Evolutionary conservation across 1,140 invertebrate genomes (phyloP), one percentile per base, ranked within the genome.

Genomic region (Calephelis nemesis): DNA sequence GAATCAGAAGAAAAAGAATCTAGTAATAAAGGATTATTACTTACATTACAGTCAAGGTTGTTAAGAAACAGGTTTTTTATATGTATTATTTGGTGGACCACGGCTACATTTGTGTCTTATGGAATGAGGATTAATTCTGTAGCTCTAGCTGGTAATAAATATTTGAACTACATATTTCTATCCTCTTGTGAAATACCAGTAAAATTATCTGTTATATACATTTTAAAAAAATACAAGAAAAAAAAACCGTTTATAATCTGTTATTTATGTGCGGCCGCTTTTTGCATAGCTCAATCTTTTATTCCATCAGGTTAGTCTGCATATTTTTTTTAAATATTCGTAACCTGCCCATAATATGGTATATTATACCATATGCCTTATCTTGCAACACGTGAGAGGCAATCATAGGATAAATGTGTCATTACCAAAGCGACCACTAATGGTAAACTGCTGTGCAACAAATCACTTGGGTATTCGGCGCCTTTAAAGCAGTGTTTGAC

Each of bases 111-210:
- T 72, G 94, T 96, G 1, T 96, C 96, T 76, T 97, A 96, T 78
- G 96, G 96, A 0, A 75, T 97, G 39, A 94, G 95, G 1, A 93
- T 97, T 7, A 96, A 97, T 78, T 95, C 96, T 0, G 95, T 96
- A 4, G 93, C 95, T 8, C 91, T 97, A 45, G 93, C 93, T 67
- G 96, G 96, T 4, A 94, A 91, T 49, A 91, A 94, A 73, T 96
- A 96, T 82, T 76, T 94, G 13, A 95, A 95, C 78, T 96, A 95
- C 75, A 94, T 94, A 2, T 84, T 95, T 11, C 93, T 94, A 4
- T 87, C 93, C 1, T 69, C 94, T 0, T 92, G 95, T 0, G 95
- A 96, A 77, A 92, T 96, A 64, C 95, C 95, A 1, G 94, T 93
- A 0, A 95, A 95, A 72, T 85, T 95, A 30, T 65, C 94, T 8